Conservation (phyloP, 2,113 vertebrate genomes). For the Lethenteron camtschaticum region DNA sequence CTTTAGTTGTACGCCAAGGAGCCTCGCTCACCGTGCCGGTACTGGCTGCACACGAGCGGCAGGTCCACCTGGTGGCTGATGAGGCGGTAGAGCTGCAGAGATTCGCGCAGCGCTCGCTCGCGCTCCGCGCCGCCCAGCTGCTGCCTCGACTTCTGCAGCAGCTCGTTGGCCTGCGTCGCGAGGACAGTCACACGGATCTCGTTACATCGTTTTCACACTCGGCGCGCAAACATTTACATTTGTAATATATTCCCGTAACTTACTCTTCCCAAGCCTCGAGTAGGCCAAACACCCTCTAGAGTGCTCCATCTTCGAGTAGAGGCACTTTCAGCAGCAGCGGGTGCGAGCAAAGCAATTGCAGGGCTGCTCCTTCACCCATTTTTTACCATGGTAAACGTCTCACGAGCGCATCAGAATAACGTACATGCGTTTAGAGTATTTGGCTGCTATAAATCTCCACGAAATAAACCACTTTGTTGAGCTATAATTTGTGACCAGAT, state of each 20-base stretch:
- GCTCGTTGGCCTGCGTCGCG: constrained; percentile 54
- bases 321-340: no score
- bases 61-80: constrained; percentile 85
- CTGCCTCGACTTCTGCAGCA: constrained; percentile 70
- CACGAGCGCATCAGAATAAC: no score
- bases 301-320: no score
- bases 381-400: no score
- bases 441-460: no score
- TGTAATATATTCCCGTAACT: background rate
- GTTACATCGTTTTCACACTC: background rate
- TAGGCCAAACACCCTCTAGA: background rate
- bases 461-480: no score
- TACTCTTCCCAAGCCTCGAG: background rate
- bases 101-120: constrained; percentile 60
- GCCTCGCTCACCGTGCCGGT: constrained; percentile 47
- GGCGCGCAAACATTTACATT: no score
- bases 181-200: constrained; percentile 7
- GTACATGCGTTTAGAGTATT: no score
- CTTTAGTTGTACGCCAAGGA: no score
- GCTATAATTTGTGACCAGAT: no score
- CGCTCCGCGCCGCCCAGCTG: constrained; percentile 64
- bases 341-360: no score
- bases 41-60: constrained; percentile 61
- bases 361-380: background rate
- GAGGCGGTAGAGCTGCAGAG: constrained; percentile 67